A percentile compares a stretch with the other conserved stretches of the same genome.
Conservation (phyloP, 2,113 vertebrate species). For the Pluvialis apricaria region DNA sequence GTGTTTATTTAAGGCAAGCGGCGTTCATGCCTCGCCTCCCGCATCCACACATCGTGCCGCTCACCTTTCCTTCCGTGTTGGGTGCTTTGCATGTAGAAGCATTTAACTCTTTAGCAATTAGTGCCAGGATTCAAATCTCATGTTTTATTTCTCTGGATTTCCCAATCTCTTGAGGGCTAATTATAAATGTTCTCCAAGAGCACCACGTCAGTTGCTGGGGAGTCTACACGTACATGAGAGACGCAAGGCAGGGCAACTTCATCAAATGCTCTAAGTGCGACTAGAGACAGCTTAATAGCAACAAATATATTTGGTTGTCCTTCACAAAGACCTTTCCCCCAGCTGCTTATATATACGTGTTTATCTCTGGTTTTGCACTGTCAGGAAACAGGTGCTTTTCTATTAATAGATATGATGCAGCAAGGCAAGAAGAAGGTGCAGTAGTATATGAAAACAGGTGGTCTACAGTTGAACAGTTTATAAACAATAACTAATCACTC, state of each 20-base stretch:
- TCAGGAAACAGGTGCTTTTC: conserved; percentile 81
- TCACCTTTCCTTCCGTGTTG: not conserved
- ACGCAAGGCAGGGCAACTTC: not conserved
- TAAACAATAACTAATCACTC: conserved; percentile 82
- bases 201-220: not conserved
- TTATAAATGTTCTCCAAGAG: conserved; percentile 17
- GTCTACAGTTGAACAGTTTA: conserved; percentile 67
- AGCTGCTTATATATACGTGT: conserved; percentile 55
- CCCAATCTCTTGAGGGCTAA: conserved; percentile 42
- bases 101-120: conserved; percentile 39
- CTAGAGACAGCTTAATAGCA: conserved; percentile 5
- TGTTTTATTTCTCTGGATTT: conserved; percentile 3
- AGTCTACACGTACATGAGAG: not conserved
- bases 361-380: conserved; percentile 34
- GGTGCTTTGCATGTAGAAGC: not conserved
- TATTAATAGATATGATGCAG: conserved; percentile 71
- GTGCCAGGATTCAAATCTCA: not conserved
- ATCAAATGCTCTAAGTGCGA: not conserved
- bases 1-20: not conserved
- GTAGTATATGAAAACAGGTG: conserved; percentile 70
- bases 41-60: not conserved
- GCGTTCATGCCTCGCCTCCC: not conserved
- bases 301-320: conserved; percentile 52
- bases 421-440: conserved; percentile 71
- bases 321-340: conserved; percentile 67